phyloP scores from a whole-genome alignment of 2,888 invertebrate species.

The Dugesia japonica region DNA sequence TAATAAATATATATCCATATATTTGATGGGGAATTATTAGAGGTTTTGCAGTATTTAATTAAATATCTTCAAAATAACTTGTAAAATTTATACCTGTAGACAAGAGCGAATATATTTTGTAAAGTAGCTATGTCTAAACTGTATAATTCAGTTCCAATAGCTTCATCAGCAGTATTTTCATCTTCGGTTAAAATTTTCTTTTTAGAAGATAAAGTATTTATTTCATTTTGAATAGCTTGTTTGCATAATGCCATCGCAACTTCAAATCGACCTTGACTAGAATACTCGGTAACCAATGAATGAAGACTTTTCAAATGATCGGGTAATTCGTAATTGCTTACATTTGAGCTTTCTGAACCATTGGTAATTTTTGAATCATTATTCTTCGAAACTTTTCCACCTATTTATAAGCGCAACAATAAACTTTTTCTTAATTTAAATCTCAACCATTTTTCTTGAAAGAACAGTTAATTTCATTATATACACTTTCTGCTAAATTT shows the following conservation, averaged over 20 bases:
- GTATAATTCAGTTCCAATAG: not conserved
- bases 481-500: not conserved
- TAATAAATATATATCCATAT: no score
- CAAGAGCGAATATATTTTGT: not conserved
- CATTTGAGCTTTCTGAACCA: not conserved
- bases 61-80: no score
- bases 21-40: no score
- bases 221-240: constrained; percentile 14
- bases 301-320: constrained; percentile 8
- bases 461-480: constrained; percentile 11
- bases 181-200: not conserved
- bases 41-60: no score
- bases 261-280: constrained; percentile 10
- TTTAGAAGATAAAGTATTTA: not conserved
- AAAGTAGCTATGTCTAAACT: not conserved
- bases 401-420: no score
- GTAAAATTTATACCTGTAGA: not conserved
- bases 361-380: not conserved
- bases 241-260: constrained; percentile 1
- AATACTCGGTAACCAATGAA: not conserved
- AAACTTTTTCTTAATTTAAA: no score
- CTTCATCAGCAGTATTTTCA: not conserved
- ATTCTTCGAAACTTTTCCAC: not conserved
- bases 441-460: not conserved
- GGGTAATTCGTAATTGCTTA: not conserved